Base-by-base conservation (phyloP, 2,113 vertebrate genomes). In the Thinocorus orbignyianus region DNA sequence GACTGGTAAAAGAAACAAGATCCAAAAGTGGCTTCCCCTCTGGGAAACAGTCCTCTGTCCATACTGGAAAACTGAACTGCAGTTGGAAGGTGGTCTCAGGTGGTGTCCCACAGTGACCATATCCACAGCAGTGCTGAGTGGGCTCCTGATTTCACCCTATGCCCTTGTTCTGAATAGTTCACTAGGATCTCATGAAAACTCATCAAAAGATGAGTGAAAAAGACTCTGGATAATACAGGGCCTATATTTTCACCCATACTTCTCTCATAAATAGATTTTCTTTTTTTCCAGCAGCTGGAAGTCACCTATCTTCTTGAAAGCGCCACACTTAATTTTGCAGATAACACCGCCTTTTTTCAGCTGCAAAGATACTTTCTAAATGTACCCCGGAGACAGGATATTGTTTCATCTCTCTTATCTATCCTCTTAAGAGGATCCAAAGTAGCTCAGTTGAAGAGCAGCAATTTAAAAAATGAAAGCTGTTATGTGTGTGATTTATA, bases 241-340 rank as follows among this genome's bases (percentile, higher is more conserved):
- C 46, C 46, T 46, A 46, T 3, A 20, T 81, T 77, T 57, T 30
- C 17, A 73, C 19, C 3, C 2, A 6, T 61, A 31, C 69, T 73
- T 16, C 10, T 13, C 30, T 49, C 42, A 13, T 49, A 20, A 35
- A 39, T 54, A 46, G 12, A 4, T 8, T 17, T 13, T 30, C 46
- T 18, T 62, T 60, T 44, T 44, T 24, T 37, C 24, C 60, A 68
- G 68, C 31, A 74, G 37, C 54, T 70, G 37, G 30, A 16, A 80
- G 11, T 13, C 0, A 0, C 7, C 39, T 6, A 7, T 62, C 17
- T 54, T 24, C 76, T 30, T 57, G 31, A 6, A 28, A 70, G 31
- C 41, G 28, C 28, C 22, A 4, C 30, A 18, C 41, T 46, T 65
- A 35, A 25, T 55, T 85, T 64, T 79, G 48, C 65, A 76, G 69